Conservation (phyloP, 2,797 vertebrate species). For the Sebastes hubbsi region DNA sequence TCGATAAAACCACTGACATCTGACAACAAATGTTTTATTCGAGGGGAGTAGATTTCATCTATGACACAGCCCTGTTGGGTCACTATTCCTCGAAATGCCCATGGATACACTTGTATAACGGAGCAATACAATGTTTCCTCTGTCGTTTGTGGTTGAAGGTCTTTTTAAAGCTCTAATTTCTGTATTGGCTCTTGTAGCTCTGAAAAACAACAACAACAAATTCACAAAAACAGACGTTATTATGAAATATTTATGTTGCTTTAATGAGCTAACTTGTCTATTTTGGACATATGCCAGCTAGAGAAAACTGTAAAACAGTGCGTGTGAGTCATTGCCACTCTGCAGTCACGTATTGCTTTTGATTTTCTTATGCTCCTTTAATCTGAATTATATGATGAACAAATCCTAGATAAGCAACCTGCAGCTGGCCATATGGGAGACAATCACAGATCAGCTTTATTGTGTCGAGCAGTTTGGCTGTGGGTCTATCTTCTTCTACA, state of each 20-base stretch:
- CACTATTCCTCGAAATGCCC: constrained; percentile 31
- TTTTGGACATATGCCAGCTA: not conserved
- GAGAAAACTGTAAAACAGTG: no score
- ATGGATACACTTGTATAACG: constrained; percentile 26
- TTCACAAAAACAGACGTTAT: not conserved
- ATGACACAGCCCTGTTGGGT: not conserved
- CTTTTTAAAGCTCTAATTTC: not conserved
- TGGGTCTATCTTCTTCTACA: constrained; percentile 17
- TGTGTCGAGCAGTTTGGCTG: not conserved
- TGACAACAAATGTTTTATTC: not conserved
- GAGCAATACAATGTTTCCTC: constrained; percentile 18
- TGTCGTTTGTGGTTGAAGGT: constrained; percentile 17
- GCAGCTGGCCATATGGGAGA: constrained; percentile 34
- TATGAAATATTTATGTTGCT: not conserved
- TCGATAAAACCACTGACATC: not conserved
- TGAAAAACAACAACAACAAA: not conserved
- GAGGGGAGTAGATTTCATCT: not conserved
- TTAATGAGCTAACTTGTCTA: not conserved
- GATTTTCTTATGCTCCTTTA: not conserved
- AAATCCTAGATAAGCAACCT: constrained; percentile 38
- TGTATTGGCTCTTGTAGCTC: not conserved
- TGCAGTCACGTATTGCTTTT: not conserved
- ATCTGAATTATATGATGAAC: constrained; percentile 16
- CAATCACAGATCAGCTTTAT: not conserved
- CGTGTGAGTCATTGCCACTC: not conserved